phyloP scores from a whole-genome alignment of 2,797 vertebrate species.

The Semaprochilodus insignis region DNA sequence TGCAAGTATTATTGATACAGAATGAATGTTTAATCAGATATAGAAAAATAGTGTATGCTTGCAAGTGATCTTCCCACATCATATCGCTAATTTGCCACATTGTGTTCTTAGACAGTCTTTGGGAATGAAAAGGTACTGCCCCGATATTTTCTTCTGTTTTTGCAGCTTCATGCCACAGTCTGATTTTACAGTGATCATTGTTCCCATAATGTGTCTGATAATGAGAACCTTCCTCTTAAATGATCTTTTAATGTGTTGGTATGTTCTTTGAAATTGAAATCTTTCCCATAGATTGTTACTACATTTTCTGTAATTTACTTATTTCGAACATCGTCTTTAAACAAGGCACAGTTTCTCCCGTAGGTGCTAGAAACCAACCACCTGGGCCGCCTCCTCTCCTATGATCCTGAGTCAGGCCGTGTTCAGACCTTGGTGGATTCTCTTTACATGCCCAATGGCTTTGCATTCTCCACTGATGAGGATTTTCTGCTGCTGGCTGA shows the following conservation, averaged over 20 bases:
- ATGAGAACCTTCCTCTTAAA: neutral
- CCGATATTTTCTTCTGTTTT: too few species aligned
- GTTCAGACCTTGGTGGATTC: slow-evolving; percentile 70
- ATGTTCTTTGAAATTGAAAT: too few species aligned
- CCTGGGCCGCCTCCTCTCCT: slow-evolving; percentile 74
- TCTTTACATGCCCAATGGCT: slow-evolving; percentile 80
- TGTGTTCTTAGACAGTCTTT: too few species aligned
- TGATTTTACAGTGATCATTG: neutral
- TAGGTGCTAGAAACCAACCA: slow-evolving; percentile 80
- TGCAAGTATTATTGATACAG: neutral
- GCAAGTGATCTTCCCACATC: too few species aligned
- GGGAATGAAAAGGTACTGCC: too few species aligned
- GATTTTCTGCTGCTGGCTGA: slow-evolving; percentile 76
- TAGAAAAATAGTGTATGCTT: neutral
- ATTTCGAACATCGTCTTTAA: neutral
- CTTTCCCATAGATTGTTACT: neutral
- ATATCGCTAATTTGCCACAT: too few species aligned
- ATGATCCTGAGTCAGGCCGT: slow-evolving; percentile 62
- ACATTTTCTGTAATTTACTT: neutral
- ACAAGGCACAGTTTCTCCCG: neutral
- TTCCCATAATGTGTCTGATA: neutral
- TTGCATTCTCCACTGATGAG: slow-evolving; percentile 74
- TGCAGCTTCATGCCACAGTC: too few species aligned
- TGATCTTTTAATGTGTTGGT: neutral
- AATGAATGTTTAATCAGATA: neutral